Base-by-base conservation (phyloP, 2,797 vertebrate species). In the Cygnus olor region DNA sequence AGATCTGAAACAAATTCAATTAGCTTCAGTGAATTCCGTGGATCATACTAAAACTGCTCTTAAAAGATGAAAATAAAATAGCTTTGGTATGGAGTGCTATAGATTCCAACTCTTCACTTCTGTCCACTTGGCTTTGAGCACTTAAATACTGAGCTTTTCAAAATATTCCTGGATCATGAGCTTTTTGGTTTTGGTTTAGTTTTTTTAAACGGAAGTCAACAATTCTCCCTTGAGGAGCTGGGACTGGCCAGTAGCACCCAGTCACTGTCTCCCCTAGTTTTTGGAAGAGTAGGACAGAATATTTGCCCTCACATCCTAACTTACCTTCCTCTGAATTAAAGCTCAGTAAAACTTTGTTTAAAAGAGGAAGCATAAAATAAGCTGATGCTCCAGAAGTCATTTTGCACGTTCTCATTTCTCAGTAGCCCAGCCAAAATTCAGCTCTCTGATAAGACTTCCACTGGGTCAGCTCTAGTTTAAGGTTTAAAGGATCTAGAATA, bases 351-450 rank as follows among this genome's bases (percentile, higher is more conserved):
- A 61, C 10, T 66, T 57, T 25, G n/a, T 56, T 53, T 76, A 65
- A 49, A 11, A 80, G 77, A 42, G 28, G 21, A 79, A 49, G 40
- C 89, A 66, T 53, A 92, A 93, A 90, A 89, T 30, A 70, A 85
- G 34, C 12, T 78, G 34, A 19, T 32, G 14, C 27, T 51, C 30
- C 19, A n/a, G 61, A 28, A 79, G 21, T 56, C 38, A 14, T 42
- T 79, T 34, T 44, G 30, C 51, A 45, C 9, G 7, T 5, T 79
- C 44, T 14, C 53, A 49, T 51, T 71, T 93, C 40, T 87, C 79
- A 65, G 78, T 42, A 90, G 36, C 22, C 21, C 56, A 63, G 54
- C 28, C 53, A 44, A 89, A 94, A 73, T 4, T 68, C 38, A 72
- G 11, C 61, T 83, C 92, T 74, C 30, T 17, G 15, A 32, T 85